phyloP scores from a whole-genome alignment of 2,797 vertebrate genomes.

The Microchirus variegatus region DNA sequence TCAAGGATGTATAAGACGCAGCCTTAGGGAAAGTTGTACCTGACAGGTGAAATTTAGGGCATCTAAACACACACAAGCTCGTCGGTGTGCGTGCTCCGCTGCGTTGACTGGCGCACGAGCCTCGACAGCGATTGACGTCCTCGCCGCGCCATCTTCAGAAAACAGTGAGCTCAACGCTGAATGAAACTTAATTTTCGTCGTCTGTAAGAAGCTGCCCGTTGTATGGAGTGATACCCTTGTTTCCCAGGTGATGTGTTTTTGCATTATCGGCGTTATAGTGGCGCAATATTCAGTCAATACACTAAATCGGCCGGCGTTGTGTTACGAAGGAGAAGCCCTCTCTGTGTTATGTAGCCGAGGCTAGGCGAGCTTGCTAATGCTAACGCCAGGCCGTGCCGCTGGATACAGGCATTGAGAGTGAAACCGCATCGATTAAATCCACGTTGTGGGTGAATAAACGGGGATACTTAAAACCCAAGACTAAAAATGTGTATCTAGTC shows the following conservation, averaged over 20 bases:
- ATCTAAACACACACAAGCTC: accelerated
- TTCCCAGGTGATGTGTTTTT: constrained; percentile 34
- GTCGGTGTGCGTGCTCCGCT: accelerated
- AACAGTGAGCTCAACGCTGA: constrained; percentile 58
- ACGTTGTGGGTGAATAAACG: neutral
- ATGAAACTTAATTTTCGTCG: constrained; percentile 61
- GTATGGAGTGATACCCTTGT: constrained; percentile 30
- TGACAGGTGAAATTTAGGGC: neutral
- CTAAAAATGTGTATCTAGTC: neutral
- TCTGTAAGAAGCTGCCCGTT: constrained; percentile 12
- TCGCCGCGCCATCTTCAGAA: constrained; percentile 82
- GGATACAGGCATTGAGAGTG: neutral
- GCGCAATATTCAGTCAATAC: neutral
- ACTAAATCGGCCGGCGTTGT: neutral
- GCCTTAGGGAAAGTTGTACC: neutral
- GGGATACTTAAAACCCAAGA: neutral
- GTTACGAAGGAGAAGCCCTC: neutral
- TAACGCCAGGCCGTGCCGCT: constrained; percentile 53
- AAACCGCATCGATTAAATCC: neutral
- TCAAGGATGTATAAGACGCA: neutral
- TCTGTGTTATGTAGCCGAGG: constrained; percentile 19
- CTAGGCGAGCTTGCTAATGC: constrained; percentile 55
- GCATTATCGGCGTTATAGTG: accelerated
- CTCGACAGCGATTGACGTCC: constrained; percentile 64
- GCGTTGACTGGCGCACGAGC: constrained; percentile 31